Base-by-base conservation (phyloP, 1,140 invertebrate genomes). In the Drosophila insularis region DNA sequence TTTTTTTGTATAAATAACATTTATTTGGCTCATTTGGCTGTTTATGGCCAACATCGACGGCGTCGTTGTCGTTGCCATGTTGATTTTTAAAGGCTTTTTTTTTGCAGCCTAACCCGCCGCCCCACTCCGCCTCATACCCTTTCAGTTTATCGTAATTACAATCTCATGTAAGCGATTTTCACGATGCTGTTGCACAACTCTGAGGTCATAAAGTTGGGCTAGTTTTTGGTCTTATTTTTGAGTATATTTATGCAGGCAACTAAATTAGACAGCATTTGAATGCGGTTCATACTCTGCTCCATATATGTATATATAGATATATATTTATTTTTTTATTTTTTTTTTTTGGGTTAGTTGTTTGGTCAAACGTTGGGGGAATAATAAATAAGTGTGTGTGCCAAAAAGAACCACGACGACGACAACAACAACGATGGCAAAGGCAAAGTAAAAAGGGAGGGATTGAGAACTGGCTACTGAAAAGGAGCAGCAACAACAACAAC, bases 301-400 rank as follows among this genome's bases (percentile, higher is more conserved):
- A 55, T 31, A 46, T 60, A 46, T 50, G 5, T 19, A 50, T 50
- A 11, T 11, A 50, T 50, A 50, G 10, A 50, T 19, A 50, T 61
- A 21, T 21, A 31, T 58, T 32, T 40, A 35, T 68, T 2, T 73
- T 14, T 53, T 37, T 68, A 2, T 73, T 14, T 53, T 37, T 62
- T 46, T 53, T 54, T 63, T 32, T 50, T 50, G 82, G 82, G 68
- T 87, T 87, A 87, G 82, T 74, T 72, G 63, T 63, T 58, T 84
- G 84, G 84, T 87, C 84, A 89, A 89, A 89, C 84, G 85, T 77
- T 89, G 80, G 73, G 84, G 84, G 84, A 89, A 89, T 89, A 89
- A 89, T 89, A 89, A 89, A 89, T 89, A 63, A 64, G 40, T 70
- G 50, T 71, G 63, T 68, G 78, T 69, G 65, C 67, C 70, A 75